Evolutionary conservation across 2,888 invertebrate species (phyloP).

Genomic region (Eupithecia pulchellata): DNA sequence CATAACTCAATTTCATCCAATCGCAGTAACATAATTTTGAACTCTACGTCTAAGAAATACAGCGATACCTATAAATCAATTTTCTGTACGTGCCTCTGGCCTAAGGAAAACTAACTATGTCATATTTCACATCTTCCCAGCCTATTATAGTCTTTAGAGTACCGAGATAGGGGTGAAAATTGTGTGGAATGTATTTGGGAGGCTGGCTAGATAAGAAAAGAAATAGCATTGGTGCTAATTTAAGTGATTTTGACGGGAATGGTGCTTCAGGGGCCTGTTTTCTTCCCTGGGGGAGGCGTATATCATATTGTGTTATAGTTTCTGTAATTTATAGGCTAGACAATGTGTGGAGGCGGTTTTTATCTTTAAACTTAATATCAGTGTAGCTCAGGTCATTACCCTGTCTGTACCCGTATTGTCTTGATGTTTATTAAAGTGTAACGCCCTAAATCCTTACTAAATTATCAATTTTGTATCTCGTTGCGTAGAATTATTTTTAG

Average conservation of each 20-base stretch:
- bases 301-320: slow-evolving; percentile 20
- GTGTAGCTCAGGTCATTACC: neutral
- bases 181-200: slow-evolving; percentile 15
- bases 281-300: slow-evolving; percentile 54
- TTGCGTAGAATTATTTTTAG: no score
- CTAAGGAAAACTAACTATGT: slow-evolving; percentile 47
- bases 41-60: slow-evolving; percentile 55
- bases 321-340: slow-evolving; percentile 4
- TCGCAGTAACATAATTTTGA: slow-evolving; percentile 49
- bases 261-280: slow-evolving; percentile 55
- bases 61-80: slow-evolving; percentile 68
- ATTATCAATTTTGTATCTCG: no score
- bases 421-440: no score
- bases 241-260: slow-evolving; percentile 69
- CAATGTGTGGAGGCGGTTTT: neutral
- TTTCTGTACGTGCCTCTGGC: slow-evolving; percentile 51
- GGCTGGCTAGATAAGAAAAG: slow-evolving; percentile 62
- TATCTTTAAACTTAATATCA: neutral
- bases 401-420: no score
- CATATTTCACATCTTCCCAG: slow-evolving; percentile 34
- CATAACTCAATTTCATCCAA: slow-evolving; percentile 34
- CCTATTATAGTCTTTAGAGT: slow-evolving; percentile 37
- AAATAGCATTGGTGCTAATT: slow-evolving; percentile 69
- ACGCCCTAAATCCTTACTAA: no score
- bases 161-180: neutral